Evolutionary conservation across 2,888 invertebrate genomes (phyloP), one percentile per base, ranked within the genome.

Genomic region (Trypoxylon attenuatum): DNA sequence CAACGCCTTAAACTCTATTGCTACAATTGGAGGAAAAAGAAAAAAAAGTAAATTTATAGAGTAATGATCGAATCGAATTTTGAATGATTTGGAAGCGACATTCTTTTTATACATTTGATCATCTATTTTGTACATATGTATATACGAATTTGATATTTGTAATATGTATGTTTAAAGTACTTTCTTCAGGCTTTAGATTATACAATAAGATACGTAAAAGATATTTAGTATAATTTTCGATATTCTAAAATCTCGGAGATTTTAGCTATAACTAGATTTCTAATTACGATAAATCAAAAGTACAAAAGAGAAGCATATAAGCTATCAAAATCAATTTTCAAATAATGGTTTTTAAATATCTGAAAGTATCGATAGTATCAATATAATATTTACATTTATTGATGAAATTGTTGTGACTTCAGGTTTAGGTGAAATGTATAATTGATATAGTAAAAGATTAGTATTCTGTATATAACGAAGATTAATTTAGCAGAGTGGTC

Each of bases 61-160:
- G 0, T 15, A 27, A 13, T 5, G n/a, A 38, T 38, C n/a, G n/a
- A 38, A 38, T 38, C 15, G 19, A 8, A 38, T 38, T 15, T 38
- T 38, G 6, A 38, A 38, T 15, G 15, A 38, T n/a, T 38, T 15
- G 38, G 4, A n/a, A 43, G 22, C 22, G 21, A 21, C n/a, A 21
- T 43, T n/a, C 39, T 55, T 43, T 38, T 15, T 18, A 59, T 54
- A n/a, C n/a, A 42, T 55, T 50, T 52, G 10, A 29, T 33, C 25
- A 60, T 0, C 41, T 19, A 54, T 45, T 25, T 46, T 66, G 25
- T 65, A 66, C 29, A 65, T 52, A 59, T 66, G 59, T 59, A 51
- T 42, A 43, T 62, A 43, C 45, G 38, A 42, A 52, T 23, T 33
- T 52, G 16, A 8, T 1, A 39, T 43, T 27, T 66, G 42, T 52